Evolutionary conservation across 2,113 vertebrate genomes (phyloP), one percentile per base, ranked within the genome.

Genomic region (Clarias batrachus): DNA sequence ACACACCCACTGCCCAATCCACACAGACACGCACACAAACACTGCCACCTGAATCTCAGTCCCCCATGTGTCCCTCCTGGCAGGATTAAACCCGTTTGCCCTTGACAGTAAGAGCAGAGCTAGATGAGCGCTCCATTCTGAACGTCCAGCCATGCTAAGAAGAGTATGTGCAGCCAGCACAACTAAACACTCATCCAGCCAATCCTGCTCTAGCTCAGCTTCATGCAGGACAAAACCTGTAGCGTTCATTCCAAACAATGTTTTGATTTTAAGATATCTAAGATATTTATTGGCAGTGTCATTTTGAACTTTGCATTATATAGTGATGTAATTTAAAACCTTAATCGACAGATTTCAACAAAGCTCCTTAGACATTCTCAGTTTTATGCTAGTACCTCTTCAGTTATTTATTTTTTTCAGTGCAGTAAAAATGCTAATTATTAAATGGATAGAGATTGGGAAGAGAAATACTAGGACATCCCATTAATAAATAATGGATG

Each of bases 11-110:
- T 60, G 54, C 33, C 65, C 66, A 14, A 13, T 19, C 54, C 68
- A 74, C 48, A 56, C 80, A 83, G 41, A 66, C 59, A 70, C 19
- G 25, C 11, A 80, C 77, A 59, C 27, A 57, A 27, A 59, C 56
- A 80, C 4, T 12, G 30, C 66, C 54, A 54, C 71, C 54, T 85
- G 79, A 74, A 82, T 62, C 66, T 65, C 82, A 83, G 82, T 68
- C 79, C 81, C 85, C 68, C 84, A 59, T 63, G 48, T 68, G 74
- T 56, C 23, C 52, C 71, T 57, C 48, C 81, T 37, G 66, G 65
- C 82, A 76, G 85, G 66, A 81, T 76, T 86, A 90, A 68, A 83
- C 8, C 76, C 21, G 19, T 81, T 84, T 30, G 89, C 87, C 89
- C 89, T 88, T 90, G 82, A 88, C 84, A 52, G 48, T 59, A 12